Evolutionary conservation across 1,140 invertebrate genomes (phyloP).

Genomic region (Eurosta solidaginis): DNA sequence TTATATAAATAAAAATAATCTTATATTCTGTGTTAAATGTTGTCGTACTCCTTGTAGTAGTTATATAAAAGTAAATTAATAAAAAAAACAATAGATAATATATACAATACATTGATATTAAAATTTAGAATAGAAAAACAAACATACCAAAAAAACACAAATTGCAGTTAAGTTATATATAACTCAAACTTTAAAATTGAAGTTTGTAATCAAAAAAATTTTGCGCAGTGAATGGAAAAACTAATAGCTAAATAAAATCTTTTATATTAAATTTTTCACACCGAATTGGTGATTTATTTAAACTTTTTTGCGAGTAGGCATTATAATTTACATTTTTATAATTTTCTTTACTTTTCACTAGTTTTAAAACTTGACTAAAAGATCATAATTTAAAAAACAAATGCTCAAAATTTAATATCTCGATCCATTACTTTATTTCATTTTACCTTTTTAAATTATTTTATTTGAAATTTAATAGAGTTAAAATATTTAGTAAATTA

Average conservation of each 20-base stretch:
- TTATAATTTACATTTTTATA: too few relatives aligned
- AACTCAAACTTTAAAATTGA: neutral
- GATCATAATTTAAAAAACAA: too few relatives aligned
- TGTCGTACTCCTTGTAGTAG: constrained; percentile 59
- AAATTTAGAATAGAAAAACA: neutral
- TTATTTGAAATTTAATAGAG: too few relatives aligned
- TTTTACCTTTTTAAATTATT: neutral
- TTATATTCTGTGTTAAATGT: constrained; percentile 59
- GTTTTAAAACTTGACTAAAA: neutral
- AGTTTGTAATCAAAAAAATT: neutral
- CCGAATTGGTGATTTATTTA: too few relatives aligned
- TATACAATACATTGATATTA: neutral
- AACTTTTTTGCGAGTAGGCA: too few relatives aligned
- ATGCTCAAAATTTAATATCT: too few relatives aligned
- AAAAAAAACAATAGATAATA: constrained; percentile 40
- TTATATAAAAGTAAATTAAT: constrained; percentile 44
- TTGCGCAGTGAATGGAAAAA: neutral
- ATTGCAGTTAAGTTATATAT: neutral
- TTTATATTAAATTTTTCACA: neutral
- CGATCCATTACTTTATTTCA: too few relatives aligned
- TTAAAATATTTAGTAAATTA: too few relatives aligned
- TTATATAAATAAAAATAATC: constrained; percentile 40
- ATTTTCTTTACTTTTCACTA: too few relatives aligned
- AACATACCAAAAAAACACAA: neutral
- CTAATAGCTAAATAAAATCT: constrained; percentile 31